Evolutionary conservation across 2,888 invertebrate species (phyloP).

Genomic region (Lissocephala sabroskyi): DNA sequence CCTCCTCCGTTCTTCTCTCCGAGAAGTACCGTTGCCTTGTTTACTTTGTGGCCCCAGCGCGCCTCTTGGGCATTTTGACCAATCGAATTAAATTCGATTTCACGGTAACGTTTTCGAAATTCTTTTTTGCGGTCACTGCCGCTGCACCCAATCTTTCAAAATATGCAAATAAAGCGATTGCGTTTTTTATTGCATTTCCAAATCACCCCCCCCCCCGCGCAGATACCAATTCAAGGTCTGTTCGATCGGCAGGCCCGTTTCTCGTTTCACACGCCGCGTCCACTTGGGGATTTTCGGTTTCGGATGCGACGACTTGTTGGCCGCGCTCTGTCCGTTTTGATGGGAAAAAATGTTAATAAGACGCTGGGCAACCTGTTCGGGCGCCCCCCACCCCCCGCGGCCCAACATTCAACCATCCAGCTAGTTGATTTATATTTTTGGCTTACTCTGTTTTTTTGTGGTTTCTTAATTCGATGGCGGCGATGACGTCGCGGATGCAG

Average conservation of each 20-base stretch:
- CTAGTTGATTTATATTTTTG: conserved; percentile 40
- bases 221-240: conserved; percentile 46
- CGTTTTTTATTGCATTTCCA: conserved; percentile 36
- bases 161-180: conserved; percentile 30
- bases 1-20: no score
- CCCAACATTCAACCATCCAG: no score
- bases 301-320: conserved; percentile 12
- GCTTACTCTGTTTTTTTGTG: conserved; percentile 30
- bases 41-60: no score
- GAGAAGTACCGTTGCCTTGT: no score
- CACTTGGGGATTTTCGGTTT: conserved; percentile 4
- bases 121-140: neutral
- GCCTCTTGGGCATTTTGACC: no score
- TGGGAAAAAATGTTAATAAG: conserved; percentile 52
- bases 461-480: no score
- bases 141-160: conserved; percentile 17
- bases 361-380: no score
- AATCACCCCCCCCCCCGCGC: conserved; percentile 21
- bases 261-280: conserved; percentile 31
- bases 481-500: no score
- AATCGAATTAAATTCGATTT: no score
- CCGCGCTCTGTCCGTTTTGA: conserved; percentile 26
- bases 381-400: no score
- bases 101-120: conserved; percentile 40
- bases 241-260: conserved; percentile 34